Conservation (phyloP, 2,888 invertebrate species). For the Girardia tigrina region DNA sequence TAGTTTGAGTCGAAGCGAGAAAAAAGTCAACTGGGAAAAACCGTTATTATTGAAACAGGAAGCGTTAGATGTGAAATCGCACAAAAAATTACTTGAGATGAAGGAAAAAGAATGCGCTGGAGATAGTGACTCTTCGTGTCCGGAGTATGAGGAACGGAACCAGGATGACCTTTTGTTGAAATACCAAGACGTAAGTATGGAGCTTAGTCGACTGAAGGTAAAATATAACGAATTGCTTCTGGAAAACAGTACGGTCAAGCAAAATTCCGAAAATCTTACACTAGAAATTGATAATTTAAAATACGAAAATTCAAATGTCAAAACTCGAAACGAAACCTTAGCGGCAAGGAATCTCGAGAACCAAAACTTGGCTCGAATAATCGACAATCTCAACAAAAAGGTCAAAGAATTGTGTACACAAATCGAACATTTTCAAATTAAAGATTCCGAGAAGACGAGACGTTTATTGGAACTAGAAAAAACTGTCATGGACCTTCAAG, state of each 20-base stretch:
- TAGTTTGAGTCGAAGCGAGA: too few species aligned
- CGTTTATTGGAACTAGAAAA: conserved; percentile 30
- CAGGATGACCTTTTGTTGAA: not conserved
- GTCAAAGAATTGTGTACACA: conserved; percentile 11
- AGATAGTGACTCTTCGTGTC: not conserved
- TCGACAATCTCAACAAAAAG: conserved; percentile 12
- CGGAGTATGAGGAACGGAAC: not conserved
- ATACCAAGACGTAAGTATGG: conserved; percentile 1
- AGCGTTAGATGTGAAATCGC: not conserved
- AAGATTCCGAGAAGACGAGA: conserved; percentile 24
- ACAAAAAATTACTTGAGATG: not conserved
- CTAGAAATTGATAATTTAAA: conserved; percentile 5
- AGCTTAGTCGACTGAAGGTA: not conserved
- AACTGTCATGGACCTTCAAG: not conserved
- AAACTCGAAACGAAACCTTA: not conserved
- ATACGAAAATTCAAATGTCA: not conserved
- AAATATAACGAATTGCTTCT: not conserved
- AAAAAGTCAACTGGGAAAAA: not conserved
- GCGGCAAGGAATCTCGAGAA: conserved; percentile 8
- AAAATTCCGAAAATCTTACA: not conserved
- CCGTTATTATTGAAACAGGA: not conserved
- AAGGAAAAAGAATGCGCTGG: not conserved
- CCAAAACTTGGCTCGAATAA: conserved; percentile 16
- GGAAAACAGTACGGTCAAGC: not conserved
- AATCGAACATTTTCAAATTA: conserved; percentile 21